Evolutionary conservation across 2,113 vertebrate species (phyloP), one percentile per base, ranked within the genome.

Genomic region (Engraulis encrasicolus): DNA sequence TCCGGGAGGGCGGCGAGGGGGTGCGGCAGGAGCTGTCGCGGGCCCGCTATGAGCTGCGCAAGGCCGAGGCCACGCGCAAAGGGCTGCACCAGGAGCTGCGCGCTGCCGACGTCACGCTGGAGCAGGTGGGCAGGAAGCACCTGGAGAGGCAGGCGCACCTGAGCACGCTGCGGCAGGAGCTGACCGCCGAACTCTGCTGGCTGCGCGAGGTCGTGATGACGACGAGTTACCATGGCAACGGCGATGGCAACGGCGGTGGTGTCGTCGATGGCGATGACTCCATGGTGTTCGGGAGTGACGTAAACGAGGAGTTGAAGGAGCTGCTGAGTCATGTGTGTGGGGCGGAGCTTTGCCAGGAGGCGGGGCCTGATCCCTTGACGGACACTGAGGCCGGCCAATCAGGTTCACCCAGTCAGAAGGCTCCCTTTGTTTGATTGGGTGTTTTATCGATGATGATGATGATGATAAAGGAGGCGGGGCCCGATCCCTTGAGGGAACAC

Each of bases 1-100:
- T 97, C 91, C 96, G 96, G 87, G 96, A 96, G 49, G 96, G 97
- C 87, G 95, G 88, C 0, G 96, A 97, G 81, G 91, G 89, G 0
- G 87, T 94, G 38, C 94, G 94, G 85, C 96, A 96, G 9, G 89
- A 92, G 78, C 93, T 99, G 18, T 99, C 97, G 0, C 96, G 96
- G 91, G 93, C 97, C 74, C 94, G 89, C 78, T 97, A 95, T 0
- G 95, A 97, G 50, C 93, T 94, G 87, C 94, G 94, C 0, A 97
- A 97, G 87, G 90, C 94, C 20, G 92, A 96, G 85, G 94, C 94
- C 85, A 87, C 92, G 78, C 95, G 95, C 85, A 96, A 92, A 86
- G 92, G 95, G 19, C 88, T 98, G 48, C 93, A 94, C 83, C 93
- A 96, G 0, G 96, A 97, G 40, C 71, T 97, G 23, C 87, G 78